phyloP scores from a whole-genome alignment of 2,888 invertebrate genomes.

The Arge pagana region DNA sequence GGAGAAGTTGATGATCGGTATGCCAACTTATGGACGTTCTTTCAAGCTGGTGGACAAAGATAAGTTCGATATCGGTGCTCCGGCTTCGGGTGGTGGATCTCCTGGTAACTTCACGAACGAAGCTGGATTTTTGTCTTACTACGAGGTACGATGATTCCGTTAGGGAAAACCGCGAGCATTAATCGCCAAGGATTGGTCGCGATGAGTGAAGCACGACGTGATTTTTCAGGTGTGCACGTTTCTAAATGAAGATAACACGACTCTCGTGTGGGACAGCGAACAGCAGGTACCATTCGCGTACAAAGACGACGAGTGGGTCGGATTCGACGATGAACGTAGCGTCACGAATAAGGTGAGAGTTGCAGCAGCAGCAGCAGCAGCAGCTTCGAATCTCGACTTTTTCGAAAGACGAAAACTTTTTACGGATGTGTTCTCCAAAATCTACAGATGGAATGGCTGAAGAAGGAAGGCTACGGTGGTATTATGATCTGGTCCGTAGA shows the following conservation, averaged over 20 bases:
- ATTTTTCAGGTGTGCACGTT: conserved; percentile 78
- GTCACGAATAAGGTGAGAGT: conserved; percentile 81
- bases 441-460: conserved; percentile 90
- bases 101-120: conserved; percentile 90
- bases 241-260: conserved; percentile 86
- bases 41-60: conserved; percentile 85
- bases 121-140: conserved; percentile 93
- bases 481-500: conserved; percentile 98
- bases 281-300: conserved; percentile 96
- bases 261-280: conserved; percentile 93
- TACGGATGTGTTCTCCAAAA: no score
- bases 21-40: conserved; percentile 92
- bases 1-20: conserved; percentile 91
- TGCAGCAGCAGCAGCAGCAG: background rate
- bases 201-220: background rate
- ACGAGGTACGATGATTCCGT: conserved; percentile 66
- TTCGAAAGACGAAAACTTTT: no score
- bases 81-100: conserved; percentile 85
- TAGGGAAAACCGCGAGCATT: background rate
- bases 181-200: background rate
- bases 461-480: conserved; percentile 92
- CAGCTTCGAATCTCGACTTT: background rate
- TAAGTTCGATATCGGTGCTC: conserved; percentile 91
- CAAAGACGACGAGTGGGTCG: conserved; percentile 89
- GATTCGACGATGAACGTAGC: conserved; percentile 91